These are phyloP conservation scores for Epinephelus malabaricus DNA, from an alignment of 2,797 vertebrate genomes.

Conservation along the genomic window DNA sequence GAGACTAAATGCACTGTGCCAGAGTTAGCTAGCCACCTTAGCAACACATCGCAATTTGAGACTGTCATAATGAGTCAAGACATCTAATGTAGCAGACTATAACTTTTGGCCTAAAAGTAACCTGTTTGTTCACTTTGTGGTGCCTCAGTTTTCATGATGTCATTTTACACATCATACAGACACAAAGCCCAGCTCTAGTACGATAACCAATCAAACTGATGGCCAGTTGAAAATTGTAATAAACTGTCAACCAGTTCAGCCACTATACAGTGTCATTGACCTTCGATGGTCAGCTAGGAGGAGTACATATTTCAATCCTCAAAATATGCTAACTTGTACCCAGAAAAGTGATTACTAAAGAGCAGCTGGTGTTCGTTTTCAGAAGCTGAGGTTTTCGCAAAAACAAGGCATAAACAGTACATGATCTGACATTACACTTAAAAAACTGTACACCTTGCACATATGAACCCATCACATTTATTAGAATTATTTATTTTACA, in stretches of 20 bases:
- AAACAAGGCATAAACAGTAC: slow-evolving; percentile 56
- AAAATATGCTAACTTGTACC: not conserved
- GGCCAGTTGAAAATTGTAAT: not conserved
- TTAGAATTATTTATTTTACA: not conserved
- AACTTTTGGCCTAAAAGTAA: not conserved
- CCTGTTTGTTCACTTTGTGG: not conserved
- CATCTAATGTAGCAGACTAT: too few species aligned
- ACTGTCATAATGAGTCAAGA: too few species aligned
- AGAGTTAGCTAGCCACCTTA: too few species aligned
- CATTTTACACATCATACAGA: not conserved
- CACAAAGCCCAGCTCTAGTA: not conserved
- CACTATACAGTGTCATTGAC: not conserved
- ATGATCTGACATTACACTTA: slow-evolving; percentile 31
- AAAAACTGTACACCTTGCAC: not conserved
- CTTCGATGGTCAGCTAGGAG: not conserved
- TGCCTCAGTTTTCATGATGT: not conserved
- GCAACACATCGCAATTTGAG: too few species aligned
- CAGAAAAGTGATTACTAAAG: not conserved
- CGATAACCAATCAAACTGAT: not conserved
- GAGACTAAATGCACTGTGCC: too few species aligned
- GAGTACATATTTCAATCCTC: not conserved
- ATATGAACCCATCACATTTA: not conserved
- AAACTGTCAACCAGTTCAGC: not conserved
- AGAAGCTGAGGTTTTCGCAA: slow-evolving; percentile 22
- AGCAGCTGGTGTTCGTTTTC: too few species aligned